Percentiles rank a stretch among this genome's conserved stretches.
phyloP scores from a whole-genome alignment of 2,113 vertebrate genomes.

The Sturnira hondurensis region DNA sequence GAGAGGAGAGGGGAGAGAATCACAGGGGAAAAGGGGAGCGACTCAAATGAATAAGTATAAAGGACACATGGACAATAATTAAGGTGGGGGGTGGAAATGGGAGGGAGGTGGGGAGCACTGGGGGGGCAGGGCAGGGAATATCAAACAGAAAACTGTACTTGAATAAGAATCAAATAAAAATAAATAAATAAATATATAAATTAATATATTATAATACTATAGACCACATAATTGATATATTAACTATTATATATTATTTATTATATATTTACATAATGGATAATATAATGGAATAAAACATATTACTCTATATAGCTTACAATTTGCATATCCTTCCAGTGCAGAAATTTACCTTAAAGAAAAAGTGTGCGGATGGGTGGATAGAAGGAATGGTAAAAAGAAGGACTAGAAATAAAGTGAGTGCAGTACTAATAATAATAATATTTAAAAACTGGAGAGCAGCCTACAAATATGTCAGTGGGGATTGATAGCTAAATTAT shows the following conservation, averaged over 20 bases:
- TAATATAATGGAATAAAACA: neutral
- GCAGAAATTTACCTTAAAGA: conserved; percentile 1
- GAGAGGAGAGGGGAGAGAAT: too few species aligned
- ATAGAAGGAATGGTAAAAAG: neutral
- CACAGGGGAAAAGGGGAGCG: too few species aligned
- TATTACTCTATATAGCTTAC: neutral
- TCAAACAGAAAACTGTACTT: too few species aligned
- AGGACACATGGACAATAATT: too few species aligned
- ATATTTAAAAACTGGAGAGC: neutral
- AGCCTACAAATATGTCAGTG: neutral
- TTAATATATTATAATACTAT: neutral
- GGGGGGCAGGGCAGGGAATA: too few species aligned
- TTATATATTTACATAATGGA: neutral
- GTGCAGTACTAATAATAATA: conserved; percentile 7
- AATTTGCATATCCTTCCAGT: neutral
- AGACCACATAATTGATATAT: neutral
- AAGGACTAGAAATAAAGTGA: neutral
- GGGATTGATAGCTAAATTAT: conserved; percentile 11
- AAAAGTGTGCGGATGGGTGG: neutral
- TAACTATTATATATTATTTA: neutral
- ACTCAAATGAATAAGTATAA: too few species aligned
- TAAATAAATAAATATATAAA: neutral
- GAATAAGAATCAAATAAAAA: too few species aligned
- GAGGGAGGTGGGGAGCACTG: too few species aligned
- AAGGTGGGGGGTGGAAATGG: too few species aligned